phyloP scores from a whole-genome alignment of 2,797 vertebrate genomes.

The Tenualosa ilisha region DNA sequence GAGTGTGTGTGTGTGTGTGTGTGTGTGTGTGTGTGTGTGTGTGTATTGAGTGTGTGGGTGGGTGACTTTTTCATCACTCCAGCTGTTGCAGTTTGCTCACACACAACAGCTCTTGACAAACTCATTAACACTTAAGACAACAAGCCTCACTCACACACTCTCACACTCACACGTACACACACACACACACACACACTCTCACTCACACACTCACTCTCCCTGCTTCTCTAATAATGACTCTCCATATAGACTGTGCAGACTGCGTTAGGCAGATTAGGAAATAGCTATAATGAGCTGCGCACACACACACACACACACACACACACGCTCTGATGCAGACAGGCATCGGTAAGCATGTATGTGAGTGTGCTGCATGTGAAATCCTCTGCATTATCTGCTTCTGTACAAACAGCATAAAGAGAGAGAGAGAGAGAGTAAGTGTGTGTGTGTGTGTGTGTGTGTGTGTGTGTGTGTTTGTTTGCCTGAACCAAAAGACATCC shows the following conservation, averaged over 20 bases:
- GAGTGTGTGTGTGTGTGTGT: too few species aligned
- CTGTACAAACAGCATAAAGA: too few species aligned
- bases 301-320: not conserved
- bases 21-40: not conserved
- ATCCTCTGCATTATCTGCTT: too few species aligned
- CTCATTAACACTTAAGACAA: slow-evolving; percentile 14
- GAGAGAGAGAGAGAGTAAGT: too few species aligned
- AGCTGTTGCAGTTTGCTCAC: slow-evolving; percentile 1
- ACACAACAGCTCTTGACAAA: slow-evolving; percentile 3
- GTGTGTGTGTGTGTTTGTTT: too few species aligned
- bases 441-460: too few species aligned
- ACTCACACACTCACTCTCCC: not conserved
- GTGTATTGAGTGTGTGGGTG: not conserved
- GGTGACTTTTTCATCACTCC: not conserved
- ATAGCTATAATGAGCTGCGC: not conserved
- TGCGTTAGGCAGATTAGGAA: not conserved
- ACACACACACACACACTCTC: not conserved
- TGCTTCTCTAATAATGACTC: not conserved
- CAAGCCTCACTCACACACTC: not conserved
- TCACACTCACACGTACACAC: not conserved
- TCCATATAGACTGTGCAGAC: not conserved
- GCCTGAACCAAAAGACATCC: too few species aligned
- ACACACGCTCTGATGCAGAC: not conserved
- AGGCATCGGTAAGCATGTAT: not conserved
- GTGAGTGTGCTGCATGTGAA: too few species aligned